phyloP scores from a whole-genome alignment of 2,797 vertebrate genomes.

The Rhinoraja longicauda region DNA sequence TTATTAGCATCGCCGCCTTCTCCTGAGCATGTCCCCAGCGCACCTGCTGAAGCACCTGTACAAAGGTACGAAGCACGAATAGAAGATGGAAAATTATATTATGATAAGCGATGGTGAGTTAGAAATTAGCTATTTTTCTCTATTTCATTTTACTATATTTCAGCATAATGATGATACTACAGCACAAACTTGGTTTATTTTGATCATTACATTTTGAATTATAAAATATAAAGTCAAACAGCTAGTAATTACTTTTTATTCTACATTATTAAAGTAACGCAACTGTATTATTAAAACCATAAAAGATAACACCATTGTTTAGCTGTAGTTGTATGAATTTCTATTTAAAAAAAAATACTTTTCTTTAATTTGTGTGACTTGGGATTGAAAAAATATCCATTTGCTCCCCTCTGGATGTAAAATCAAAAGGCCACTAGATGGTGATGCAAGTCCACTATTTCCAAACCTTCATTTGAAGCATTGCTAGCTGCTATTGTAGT shows the following conservation, averaged over 20 bases:
- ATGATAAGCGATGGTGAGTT: conserved; percentile 92
- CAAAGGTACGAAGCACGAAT: conserved; percentile 93
- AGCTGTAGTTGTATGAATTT: not conserved
- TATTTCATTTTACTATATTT: not conserved
- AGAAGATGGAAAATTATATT: conserved; percentile 97
- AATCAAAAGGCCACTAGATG: conserved; percentile 31
- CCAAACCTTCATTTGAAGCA: not conserved
- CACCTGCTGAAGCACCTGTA: conserved; percentile 78
- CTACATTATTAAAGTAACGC: not conserved
- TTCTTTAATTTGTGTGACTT: not conserved
- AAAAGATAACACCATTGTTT: not conserved
- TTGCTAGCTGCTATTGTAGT: not conserved
- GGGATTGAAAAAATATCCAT: not conserved
- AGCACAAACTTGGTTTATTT: not conserved
- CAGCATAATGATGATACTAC: not conserved
- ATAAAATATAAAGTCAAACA: not conserved
- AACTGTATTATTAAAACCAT: not conserved
- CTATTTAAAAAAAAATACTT: not conserved
- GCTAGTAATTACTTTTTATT: not conserved
- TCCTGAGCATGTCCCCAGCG: conserved; percentile 80
- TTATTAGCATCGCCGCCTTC: conserved; percentile 80
- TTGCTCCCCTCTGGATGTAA: not conserved
- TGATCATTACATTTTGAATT: not conserved
- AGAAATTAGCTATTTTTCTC: not conserved
- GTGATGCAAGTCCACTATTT: not conserved